Percentiles rank a stretch among this genome's conserved stretches.
phyloP scores from a whole-genome alignment of 2,113 vertebrate species.

The Nestor notabilis region DNA sequence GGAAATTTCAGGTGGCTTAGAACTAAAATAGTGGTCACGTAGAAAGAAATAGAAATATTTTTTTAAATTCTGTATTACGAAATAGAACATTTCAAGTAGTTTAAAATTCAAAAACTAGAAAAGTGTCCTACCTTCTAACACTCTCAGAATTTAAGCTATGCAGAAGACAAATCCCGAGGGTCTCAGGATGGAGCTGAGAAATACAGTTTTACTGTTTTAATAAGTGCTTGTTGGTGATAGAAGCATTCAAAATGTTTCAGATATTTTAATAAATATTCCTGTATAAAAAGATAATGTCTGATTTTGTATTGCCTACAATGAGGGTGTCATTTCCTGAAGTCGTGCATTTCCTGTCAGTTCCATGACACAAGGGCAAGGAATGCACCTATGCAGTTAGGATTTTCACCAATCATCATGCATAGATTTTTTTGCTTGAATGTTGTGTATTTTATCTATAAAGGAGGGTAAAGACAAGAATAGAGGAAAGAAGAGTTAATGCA shows the following conservation, averaged over 20 bases:
- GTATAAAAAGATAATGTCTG: not conserved
- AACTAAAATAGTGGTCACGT: not conserved
- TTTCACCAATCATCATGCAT: not conserved
- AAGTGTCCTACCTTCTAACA: not conserved
- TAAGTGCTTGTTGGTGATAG: not conserved
- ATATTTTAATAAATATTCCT: not conserved
- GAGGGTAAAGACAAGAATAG: not conserved
- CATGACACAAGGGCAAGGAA: not conserved
- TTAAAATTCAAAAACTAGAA: not conserved
- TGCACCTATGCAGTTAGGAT: not conserved
- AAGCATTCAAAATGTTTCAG: not conserved
- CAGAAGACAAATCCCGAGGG: not conserved
- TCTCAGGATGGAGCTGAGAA: not conserved
- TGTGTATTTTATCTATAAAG: not conserved
- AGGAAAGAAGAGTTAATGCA: not conserved
- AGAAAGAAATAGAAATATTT: not conserved
- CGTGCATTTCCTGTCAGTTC: not conserved
- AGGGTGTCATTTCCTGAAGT: not conserved
- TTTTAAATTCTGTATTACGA: not conserved
- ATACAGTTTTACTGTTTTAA: not conserved
- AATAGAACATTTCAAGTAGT: not conserved
- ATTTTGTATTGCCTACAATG: not conserved
- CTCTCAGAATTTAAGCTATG: not conserved
- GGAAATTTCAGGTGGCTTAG: not conserved
- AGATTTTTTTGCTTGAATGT: not conserved